phyloP scores from a whole-genome alignment of 30 jellyfish, hydroid and myxozoan genomes.

The Aurelia sp. region DNA sequence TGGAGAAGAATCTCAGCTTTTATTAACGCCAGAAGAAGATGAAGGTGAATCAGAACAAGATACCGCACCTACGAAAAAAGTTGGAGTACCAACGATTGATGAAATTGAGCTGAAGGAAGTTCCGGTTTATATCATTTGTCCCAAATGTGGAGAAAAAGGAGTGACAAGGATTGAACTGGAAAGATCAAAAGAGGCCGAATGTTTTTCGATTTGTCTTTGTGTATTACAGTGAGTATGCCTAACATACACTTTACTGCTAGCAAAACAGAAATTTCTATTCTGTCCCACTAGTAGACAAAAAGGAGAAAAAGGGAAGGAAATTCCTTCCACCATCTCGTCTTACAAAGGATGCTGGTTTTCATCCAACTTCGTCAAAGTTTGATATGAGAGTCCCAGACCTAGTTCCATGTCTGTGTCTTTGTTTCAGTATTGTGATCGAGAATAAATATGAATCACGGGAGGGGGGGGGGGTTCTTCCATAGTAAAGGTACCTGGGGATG shows the following conservation, averaged over 20 bases:
- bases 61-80: constrained; percentile 4
- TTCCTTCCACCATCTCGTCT: too few species aligned
- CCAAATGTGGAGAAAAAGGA: constrained; percentile 76
- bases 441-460: too few species aligned
- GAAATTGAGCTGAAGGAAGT: constrained; percentile 79
- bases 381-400: too few species aligned
- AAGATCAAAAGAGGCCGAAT: constrained; percentile 66
- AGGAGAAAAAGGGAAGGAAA: too few species aligned
- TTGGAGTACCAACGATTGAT: constrained; percentile 83
- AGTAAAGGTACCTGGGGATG: too few species aligned
- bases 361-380: too few species aligned
- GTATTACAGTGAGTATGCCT: constrained; percentile 63
- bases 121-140: constrained; percentile 86
- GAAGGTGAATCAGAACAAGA: constrained; percentile 36
- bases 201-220: constrained; percentile 60
- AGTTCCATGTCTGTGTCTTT: too few species aligned
- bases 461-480: too few species aligned
- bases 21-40: constrained; percentile 23
- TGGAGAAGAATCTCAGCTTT: constrained; percentile 42
- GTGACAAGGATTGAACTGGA: constrained; percentile 78
- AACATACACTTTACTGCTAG: background rate
- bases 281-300: too few species aligned
- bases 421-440: too few species aligned
- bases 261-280: too few species aligned
- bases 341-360: too few species aligned